Evolutionary conservation across 2,113 vertebrate genomes (phyloP), one percentile per base, ranked within the genome.

Genomic region (Corapipo altera): DNA sequence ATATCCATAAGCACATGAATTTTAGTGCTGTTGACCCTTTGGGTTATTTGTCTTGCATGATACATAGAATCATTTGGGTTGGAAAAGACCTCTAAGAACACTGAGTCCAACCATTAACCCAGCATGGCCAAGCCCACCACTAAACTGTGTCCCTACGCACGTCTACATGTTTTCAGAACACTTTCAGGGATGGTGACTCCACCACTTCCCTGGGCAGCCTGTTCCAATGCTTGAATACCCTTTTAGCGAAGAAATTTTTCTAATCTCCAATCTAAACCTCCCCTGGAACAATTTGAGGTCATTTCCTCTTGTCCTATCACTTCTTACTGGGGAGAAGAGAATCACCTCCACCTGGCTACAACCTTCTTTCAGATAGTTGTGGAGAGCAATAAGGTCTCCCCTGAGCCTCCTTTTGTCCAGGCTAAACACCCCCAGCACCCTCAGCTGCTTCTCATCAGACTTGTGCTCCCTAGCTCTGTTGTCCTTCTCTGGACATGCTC

Each of bases 401-500:
- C 5, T 65, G 5, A 48, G 30, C 26, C n/a, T 48, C 46, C 24
- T 70, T 7, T 41, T 32, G n/a, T 82, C 11, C 48, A 76, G 30
- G 41, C n/a, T 70, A 41, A 62, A 41, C 4, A 20, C 22, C 7
- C 17, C 7, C 39, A 41, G 41, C 35, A 65, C 51, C 51, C 32
- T 24, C 52, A 81, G 46, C n/a, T 67, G 13, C 46, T 76, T 6
- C 62, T 55, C 39, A 48, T 49, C 64, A 89, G 20, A 39, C 2
- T 4, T 14, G 24, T 59, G 70, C 46, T 82, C 41, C 48, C 30
- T 35, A 76, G n/a, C 21, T 48, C 24, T 0, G 0, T 0, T 57
- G 55, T 16, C 43, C 26, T 32, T 66, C 59, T 51, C 51, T 58
- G 69, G 27, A 81, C 22, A 16, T 1, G 3, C 32, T 66, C n/a